Base-by-base conservation (phyloP, 2,113 vertebrate species). In the Microcebus jonahi region DNA sequence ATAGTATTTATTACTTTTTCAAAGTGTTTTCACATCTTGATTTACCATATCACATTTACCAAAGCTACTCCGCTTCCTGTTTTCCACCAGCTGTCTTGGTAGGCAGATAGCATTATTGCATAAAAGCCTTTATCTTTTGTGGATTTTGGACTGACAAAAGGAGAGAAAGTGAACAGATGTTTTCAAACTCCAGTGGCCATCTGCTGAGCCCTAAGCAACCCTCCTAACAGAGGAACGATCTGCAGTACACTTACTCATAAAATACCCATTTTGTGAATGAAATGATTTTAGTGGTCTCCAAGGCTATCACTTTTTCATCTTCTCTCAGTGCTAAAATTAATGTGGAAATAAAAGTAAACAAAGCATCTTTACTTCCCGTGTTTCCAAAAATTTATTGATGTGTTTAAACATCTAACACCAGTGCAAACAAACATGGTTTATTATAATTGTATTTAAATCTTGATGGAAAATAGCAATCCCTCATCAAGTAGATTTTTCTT, bases 241-340 rank as follows among this genome's bases (percentile, higher is more conserved):
- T 90, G 93, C 82, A 23, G 86, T 53, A 63, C 10, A 55, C 83
- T 96, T 86, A 42, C 82, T 96, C 96, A 68, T 94, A 96, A 97
- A 97, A 97, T 48, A 96, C 84, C 83, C 97, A 81, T 94, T 97
- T 97, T 97, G 96, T 97, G 98, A 98, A 98, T 98, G 96, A 97
- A 96, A 94, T 87, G 45, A 73, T 94, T 97, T 98, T 76, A 96
- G 59, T 81, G 94, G 96, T 96, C 97, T 97, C 98, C 18, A 31
- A 97, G 89, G 98, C 79, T 83, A 90, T 90, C n/a, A 4, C 68
- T 94, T 86, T 89, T 50, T 95, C 93, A 87, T 95, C 90, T 94
- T 89, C 50, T 96, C 96, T 84, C 95, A 96, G 90, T n/a, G 71
- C 91, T 93, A 76, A 95, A 96, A 96, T 97, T 97, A 97, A 96